Conservation (phyloP, 2,888 invertebrate genomes). For the Apodemia duryi region DNA sequence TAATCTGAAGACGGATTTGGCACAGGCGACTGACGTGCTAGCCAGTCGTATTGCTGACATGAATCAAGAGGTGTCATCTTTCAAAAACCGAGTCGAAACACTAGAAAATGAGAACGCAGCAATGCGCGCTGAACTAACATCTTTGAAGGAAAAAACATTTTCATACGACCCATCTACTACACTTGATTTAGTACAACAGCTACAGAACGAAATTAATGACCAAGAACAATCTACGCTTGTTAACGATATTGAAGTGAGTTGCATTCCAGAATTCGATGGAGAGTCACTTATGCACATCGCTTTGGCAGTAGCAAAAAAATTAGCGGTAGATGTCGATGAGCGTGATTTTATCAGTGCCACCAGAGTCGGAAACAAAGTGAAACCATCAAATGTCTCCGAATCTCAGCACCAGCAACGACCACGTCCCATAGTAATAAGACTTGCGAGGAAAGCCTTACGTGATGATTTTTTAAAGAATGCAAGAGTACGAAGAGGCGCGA, state of each 20-base stretch:
- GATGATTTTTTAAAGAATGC: background rate
- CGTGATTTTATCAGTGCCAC: background rate
- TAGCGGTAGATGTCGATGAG: background rate
- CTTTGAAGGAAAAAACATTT: background rate
- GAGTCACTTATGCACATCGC: background rate
- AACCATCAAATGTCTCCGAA: background rate
- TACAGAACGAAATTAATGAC: background rate
- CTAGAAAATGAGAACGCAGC: background rate
- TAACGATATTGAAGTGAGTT: background rate
- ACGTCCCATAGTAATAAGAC: background rate
- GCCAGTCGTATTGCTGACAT: background rate
- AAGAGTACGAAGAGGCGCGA: background rate
- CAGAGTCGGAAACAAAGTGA: background rate
- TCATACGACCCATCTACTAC: background rate
- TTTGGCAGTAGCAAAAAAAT: background rate
- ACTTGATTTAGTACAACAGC: background rate
- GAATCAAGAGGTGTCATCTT: background rate
- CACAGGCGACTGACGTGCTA: background rate
- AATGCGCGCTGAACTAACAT: background rate
- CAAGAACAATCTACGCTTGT: background rate
- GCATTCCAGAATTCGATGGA: conserved; percentile 1
- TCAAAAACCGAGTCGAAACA: background rate
- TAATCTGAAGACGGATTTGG: background rate
- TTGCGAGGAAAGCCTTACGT: background rate
- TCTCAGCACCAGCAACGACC: background rate